These are phyloP conservation scores for Premnoplex brunnescens DNA, from an alignment of 2,797 vertebrate genomes.

Conservation along the genomic window DNA sequence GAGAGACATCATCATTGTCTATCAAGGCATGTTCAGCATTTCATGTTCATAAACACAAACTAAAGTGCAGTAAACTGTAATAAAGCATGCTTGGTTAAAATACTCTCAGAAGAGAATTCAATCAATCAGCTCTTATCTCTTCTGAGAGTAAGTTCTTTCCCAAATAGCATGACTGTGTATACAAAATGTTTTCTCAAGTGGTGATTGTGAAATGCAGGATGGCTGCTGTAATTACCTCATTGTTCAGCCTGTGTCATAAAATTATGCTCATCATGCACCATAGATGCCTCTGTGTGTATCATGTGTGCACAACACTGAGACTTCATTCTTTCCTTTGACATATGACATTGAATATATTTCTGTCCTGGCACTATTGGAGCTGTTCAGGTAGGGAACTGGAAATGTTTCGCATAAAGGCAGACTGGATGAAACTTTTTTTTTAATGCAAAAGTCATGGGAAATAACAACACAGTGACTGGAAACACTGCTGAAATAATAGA, in stretches of 20 bases:
- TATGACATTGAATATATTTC: neutral
- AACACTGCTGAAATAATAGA: neutral
- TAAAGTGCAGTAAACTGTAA: neutral
- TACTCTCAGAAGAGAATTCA: neutral
- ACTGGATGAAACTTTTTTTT: neutral
- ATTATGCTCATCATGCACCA: neutral
- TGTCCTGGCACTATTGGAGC: neutral
- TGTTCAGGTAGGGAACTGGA: neutral
- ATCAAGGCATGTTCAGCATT: neutral
- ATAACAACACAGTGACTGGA: neutral
- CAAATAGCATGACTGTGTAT: neutral
- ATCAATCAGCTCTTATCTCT: neutral
- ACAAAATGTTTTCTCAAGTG: constrained; percentile 12
- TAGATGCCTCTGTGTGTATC: neutral
- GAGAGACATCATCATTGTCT: neutral
- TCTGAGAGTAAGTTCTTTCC: neutral
- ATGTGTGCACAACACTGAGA: neutral
- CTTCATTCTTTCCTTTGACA: neutral
- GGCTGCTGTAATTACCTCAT: neutral
- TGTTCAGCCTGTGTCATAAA: constrained; percentile 22
- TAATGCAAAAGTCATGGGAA: neutral
- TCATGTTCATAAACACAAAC: neutral
- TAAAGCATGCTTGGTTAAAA: constrained; percentile 5
- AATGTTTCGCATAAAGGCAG: neutral
- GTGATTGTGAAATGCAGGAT: neutral